These are phyloP conservation scores for Anarhynchus alexandrinus DNA, from an alignment of 2,113 vertebrate genomes.

Conservation along the genomic window DNA sequence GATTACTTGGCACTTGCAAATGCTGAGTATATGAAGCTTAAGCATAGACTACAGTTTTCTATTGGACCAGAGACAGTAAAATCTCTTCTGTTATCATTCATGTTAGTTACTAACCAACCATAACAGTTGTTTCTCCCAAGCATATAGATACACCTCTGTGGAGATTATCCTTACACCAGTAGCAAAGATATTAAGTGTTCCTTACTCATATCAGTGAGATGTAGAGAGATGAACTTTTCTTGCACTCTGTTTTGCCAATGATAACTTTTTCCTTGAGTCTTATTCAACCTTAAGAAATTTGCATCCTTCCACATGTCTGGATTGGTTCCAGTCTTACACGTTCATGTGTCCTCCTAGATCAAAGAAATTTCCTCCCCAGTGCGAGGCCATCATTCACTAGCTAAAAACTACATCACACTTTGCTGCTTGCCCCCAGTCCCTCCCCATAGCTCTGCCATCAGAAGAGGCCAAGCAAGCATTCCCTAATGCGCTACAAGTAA, in stretches of 20 bases:
- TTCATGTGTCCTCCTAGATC: neutral
- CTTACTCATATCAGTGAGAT: neutral
- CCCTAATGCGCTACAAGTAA: neutral
- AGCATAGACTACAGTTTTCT: neutral
- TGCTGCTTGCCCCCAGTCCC: neutral
- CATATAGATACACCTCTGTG: neutral
- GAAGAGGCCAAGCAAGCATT: neutral
- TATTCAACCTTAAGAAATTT: neutral
- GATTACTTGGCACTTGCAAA: neutral
- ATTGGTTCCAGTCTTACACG: neutral
- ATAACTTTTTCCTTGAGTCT: neutral
- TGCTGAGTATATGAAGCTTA: neutral
- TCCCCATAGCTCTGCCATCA: neutral
- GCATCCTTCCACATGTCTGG: neutral
- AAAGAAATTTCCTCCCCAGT: neutral
- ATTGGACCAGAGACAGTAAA: neutral
- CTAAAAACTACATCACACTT: neutral
- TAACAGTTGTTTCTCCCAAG: neutral
- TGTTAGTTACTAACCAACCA: neutral
- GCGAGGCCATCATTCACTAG: neutral
- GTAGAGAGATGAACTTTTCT: neutral
- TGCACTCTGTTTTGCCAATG: neutral
- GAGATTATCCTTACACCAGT: neutral
- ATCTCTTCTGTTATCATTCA: neutral
- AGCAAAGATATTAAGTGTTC: neutral